These are phyloP conservation scores for Xanthia icteritia DNA, from an alignment of 2,888 invertebrate species.

Conservation along the genomic window DNA sequence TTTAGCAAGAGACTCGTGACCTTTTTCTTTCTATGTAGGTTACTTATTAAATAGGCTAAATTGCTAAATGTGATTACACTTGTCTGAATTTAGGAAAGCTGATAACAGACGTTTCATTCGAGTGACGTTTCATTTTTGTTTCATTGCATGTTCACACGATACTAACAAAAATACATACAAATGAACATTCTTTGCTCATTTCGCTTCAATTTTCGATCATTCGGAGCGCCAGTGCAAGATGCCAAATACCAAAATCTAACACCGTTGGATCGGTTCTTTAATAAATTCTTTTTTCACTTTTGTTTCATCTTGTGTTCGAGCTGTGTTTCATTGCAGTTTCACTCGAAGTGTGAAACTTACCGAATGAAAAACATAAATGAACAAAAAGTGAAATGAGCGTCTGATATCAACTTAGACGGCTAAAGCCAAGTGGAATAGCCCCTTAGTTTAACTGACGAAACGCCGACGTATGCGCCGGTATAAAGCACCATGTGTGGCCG, in stretches of 20 bases:
- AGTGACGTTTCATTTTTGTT: neutral
- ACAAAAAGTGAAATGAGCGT: neutral
- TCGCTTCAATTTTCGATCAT: neutral
- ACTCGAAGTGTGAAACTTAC: neutral
- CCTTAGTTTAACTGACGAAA: neutral
- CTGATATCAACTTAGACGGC: neutral
- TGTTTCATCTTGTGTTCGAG: neutral
- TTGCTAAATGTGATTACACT: neutral
- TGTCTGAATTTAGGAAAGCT: neutral
- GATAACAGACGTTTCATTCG: neutral
- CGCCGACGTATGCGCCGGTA: slow-evolving; percentile 27
- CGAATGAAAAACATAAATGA: neutral
- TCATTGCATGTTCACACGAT: neutral
- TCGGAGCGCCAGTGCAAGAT: neutral
- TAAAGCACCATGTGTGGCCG: slow-evolving; percentile 62
- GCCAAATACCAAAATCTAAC: neutral
- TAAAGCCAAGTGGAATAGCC: neutral
- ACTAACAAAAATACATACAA: neutral
- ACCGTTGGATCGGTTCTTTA: neutral
- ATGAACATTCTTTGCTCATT: neutral
- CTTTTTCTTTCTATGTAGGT: neutral
- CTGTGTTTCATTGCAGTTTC: neutral
- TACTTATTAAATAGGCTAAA: neutral
- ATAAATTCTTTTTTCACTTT: neutral
- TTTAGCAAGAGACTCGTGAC: neutral